Conservation (phyloP, 2,113 vertebrate species). For the Murina feae region DNA sequence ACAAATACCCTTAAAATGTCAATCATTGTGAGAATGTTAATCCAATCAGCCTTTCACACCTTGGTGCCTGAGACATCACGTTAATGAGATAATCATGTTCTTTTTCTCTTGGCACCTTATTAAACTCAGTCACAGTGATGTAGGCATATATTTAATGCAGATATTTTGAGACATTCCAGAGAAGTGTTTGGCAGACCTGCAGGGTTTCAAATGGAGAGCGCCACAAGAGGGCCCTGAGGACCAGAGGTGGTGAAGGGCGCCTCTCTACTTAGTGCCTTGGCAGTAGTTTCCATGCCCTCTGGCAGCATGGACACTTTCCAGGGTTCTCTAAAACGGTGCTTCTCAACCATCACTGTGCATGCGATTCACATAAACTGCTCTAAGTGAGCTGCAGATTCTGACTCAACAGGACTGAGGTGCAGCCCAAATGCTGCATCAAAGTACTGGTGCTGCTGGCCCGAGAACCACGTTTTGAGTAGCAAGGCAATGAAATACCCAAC, state of each 20-base stretch:
- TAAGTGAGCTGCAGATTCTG: neutral
- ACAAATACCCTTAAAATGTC: constrained; percentile 28
- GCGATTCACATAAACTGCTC: neutral
- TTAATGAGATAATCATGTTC: constrained; percentile 33
- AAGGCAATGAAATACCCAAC: neutral
- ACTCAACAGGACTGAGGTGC: neutral
- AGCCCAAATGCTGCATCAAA: neutral
- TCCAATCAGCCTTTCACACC: constrained; percentile 13
- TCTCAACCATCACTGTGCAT: accelerated
- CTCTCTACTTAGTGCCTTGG: too few relatives aligned
- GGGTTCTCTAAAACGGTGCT: neutral
- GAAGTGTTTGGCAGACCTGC: neutral
- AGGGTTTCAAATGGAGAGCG: neutral
- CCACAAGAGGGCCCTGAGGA: neutral
- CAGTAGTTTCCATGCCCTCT: too few relatives aligned
- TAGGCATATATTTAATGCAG: neutral
- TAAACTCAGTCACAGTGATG: neutral
- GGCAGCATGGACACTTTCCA: neutral
- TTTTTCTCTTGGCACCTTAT: constrained; percentile 9
- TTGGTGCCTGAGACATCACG: neutral
- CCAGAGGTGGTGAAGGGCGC: neutral
- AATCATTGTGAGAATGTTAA: neutral
- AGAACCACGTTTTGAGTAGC: neutral
- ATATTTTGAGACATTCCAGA: neutral
- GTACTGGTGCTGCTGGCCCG: neutral